phyloP scores from a whole-genome alignment of 2,888 invertebrate genomes.

The Orchesella flavescens region DNA sequence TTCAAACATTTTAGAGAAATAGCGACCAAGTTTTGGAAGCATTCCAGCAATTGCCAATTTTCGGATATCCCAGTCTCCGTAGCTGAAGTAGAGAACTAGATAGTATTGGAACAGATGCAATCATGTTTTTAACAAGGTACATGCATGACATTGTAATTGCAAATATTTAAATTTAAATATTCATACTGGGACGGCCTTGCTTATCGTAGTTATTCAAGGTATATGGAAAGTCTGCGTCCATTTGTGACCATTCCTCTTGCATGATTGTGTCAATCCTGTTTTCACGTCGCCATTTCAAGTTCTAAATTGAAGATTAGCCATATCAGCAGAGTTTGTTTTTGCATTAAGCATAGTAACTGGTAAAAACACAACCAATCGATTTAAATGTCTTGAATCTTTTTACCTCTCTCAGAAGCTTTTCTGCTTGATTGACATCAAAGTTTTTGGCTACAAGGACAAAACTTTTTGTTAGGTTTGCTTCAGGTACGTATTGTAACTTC shows the following conservation, averaged over 20 bases:
- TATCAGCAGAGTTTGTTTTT: neutral
- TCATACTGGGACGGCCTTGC: conserved; percentile 39
- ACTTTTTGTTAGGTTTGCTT: neutral
- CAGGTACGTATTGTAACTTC: too few species aligned
- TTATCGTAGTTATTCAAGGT: conserved; percentile 35
- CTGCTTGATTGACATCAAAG: conserved; percentile 34
- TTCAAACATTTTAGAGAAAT: conserved; percentile 56
- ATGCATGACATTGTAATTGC: neutral
- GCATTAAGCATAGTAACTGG: too few species aligned
- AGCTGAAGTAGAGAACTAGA: conserved; percentile 42
- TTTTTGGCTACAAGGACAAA: conserved; percentile 28
- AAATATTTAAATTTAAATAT: neutral
- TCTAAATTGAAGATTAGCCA: conserved; percentile 6
- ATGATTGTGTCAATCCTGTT: conserved; percentile 37
- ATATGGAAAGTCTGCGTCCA: conserved; percentile 40
- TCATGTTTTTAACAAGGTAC: neutral
- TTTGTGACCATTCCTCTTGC: conserved; percentile 34
- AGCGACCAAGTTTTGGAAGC: conserved; percentile 52
- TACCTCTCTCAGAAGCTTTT: conserved; percentile 19
- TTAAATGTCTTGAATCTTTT: too few species aligned
- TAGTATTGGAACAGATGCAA: neutral
- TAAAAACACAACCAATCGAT: too few species aligned
- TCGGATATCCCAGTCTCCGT: conserved; percentile 50
- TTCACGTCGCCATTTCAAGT: conserved; percentile 35
- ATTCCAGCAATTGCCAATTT: conserved; percentile 32